phyloP scores from a whole-genome alignment of 2,113 vertebrate species.

The Heliornis fulica region DNA sequence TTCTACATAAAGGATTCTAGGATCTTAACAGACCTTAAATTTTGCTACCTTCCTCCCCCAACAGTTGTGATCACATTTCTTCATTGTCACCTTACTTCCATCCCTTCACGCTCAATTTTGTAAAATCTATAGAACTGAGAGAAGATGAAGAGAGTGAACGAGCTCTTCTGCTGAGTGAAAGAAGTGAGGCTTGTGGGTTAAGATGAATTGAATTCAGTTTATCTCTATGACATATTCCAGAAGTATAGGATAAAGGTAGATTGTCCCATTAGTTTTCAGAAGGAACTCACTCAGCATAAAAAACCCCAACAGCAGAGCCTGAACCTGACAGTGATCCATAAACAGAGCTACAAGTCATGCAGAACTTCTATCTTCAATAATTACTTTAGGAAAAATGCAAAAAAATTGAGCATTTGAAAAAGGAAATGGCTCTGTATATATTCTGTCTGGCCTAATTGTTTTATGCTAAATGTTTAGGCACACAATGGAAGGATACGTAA shows the following conservation, averaged over 20 bases:
- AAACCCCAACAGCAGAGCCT: background rate
- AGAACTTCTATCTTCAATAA: background rate
- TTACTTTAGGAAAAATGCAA: background rate
- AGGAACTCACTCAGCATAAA: background rate
- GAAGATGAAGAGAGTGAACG: background rate
- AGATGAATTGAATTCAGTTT: background rate
- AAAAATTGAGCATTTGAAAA: background rate
- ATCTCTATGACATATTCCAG: background rate
- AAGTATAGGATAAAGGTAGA: background rate
- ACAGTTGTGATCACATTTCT: background rate
- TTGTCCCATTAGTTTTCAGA: background rate
- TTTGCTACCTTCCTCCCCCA: background rate
- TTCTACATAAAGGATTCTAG: background rate
- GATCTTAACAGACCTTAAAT: background rate
- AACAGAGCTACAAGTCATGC: background rate
- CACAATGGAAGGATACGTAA: background rate
- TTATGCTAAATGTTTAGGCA: background rate
- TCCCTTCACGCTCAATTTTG: background rate
- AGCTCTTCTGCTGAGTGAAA: background rate
- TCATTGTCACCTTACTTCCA: background rate
- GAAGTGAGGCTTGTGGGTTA: background rate
- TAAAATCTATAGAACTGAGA: background rate
- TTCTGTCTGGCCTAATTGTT: background rate
- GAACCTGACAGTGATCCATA: background rate
- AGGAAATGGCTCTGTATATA: background rate